Conservation (phyloP, 1,140 invertebrate species). For the Zaprionus ghesquierei region DNA sequence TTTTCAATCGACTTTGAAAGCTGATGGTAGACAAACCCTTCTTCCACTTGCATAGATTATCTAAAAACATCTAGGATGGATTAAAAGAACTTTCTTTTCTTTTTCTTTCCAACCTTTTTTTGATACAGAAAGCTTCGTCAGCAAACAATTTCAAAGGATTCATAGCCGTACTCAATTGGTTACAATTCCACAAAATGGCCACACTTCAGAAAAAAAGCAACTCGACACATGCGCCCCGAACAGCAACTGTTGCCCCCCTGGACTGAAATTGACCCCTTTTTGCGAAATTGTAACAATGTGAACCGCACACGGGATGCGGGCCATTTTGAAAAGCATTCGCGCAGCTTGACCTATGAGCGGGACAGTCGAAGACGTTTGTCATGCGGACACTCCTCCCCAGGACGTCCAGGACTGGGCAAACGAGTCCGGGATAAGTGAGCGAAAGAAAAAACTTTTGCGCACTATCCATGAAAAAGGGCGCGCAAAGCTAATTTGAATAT, state of each 20-base stretch:
- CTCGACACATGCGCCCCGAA: conserved; percentile 58
- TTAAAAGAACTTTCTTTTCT: not conserved
- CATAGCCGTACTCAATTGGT: conserved; percentile 14
- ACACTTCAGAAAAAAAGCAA: not conserved
- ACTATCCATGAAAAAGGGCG: conserved; percentile 23
- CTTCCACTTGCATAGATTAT: too few relatives aligned
- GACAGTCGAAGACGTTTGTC: conserved; percentile 9
- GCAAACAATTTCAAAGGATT: not conserved
- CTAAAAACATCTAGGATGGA: not conserved
- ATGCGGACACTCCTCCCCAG: conserved; percentile 52
- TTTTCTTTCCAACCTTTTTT: not conserved
- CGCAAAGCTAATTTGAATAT: conserved; percentile 72
- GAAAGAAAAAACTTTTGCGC: conserved; percentile 19
- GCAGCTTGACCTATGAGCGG: conserved; percentile 52
- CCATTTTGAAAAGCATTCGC: conserved; percentile 65
- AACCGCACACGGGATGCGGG: conserved; percentile 33
- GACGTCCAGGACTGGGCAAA: conserved; percentile 39
- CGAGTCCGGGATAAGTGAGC: conserved; percentile 23
- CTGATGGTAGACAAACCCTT: too few relatives aligned
- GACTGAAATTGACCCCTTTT: conserved; percentile 48
- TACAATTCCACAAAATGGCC: conserved; percentile 57
- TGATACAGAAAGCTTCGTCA: not conserved
- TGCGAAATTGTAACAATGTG: conserved; percentile 29
- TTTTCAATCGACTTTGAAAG: too few relatives aligned
- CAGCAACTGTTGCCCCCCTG: conserved; percentile 56